phyloP scores from a whole-genome alignment of 2,113 vertebrate genomes.

The Clinocottus analis region DNA sequence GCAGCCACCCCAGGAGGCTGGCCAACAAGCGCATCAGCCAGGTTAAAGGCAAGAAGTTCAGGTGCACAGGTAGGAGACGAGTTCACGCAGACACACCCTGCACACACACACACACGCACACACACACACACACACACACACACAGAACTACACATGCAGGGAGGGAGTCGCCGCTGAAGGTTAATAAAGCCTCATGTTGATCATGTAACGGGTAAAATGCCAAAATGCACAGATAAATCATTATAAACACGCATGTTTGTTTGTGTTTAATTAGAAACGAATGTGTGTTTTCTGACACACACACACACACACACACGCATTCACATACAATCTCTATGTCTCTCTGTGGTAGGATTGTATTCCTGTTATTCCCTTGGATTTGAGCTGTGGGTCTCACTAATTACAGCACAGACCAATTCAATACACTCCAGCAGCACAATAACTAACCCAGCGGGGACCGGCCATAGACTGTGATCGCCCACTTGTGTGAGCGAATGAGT shows the following conservation, averaged over 20 bases:
- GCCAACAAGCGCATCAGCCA: constrained; percentile 99
- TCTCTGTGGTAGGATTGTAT: constrained; percentile 32
- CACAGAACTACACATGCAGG: constrained; percentile 58
- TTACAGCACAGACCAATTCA: constrained; percentile 57
- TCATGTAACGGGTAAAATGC: constrained; percentile 72
- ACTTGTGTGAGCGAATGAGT: constrained; percentile 44
- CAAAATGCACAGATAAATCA: constrained; percentile 88
- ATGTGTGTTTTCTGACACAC: constrained; percentile 12
- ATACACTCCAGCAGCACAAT: constrained; percentile 44
- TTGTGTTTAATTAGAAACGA: neutral
- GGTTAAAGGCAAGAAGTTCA: constrained; percentile 99
- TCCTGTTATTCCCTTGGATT: constrained; percentile 56
- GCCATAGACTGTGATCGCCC: constrained; percentile 40
- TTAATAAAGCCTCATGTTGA: neutral
- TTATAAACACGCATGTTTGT: neutral
- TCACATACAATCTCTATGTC: neutral
- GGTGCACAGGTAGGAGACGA: constrained; percentile 94
- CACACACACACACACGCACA: neutral
- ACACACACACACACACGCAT: constrained; percentile 26
- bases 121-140: neutral
- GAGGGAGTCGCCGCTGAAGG: constrained; percentile 66
- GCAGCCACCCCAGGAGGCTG: constrained; percentile 95
- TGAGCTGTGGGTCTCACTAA: constrained; percentile 55
- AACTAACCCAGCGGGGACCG: constrained; percentile 47
- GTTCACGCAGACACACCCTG: neutral